Base-by-base conservation (phyloP, 2,888 invertebrate species). In the Prosopocoilus inquinatus region DNA sequence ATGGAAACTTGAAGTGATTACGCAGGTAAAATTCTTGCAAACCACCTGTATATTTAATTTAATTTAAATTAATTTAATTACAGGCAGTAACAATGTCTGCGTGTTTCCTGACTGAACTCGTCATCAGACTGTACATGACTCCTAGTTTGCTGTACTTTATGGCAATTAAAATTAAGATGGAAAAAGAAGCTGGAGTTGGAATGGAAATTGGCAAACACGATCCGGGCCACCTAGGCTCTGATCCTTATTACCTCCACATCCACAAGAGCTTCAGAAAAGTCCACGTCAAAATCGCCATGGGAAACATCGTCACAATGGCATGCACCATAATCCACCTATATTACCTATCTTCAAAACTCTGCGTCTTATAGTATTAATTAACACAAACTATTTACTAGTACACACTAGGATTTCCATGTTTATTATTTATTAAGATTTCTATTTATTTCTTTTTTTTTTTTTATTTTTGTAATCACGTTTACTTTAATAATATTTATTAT, bases 281-380 rank as follows among this genome's bases (percentile, higher is more conserved):
- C 50, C 94, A 94, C 78, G 86, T 88, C 72, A 81, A 80, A 57
- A 88, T 91, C 65, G 92, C 92, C 9, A 85, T 90, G 75, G 90
- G 90, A 53, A 93, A 93, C 70, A 84, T 94, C 77, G 79, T 84
- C 16, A 81, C 86, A 0, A 82, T 89, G 77, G 81, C 80, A 5
- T 86, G 86, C 67, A 87, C 87, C 8, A 81, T 84, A 45, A 76
- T 87, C 58, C 89, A 89, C 73, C 75, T 89, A 53, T 80, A 85
- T 72, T 86, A 87, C 74, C 78, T 89, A 57, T 71, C 76, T 43
- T 65, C 70, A 53, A 67, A 67, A 61, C 53, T 68, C 33, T 66
- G 63, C 35, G 41, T 57, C 45, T 50, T 57, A 45, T 57, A 47
- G 12, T 41, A 41, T 41, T 41, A 11, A 41, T 41, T n/a, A 13